Evolutionary conservation across 1,140 invertebrate genomes (phyloP), one percentile per base, ranked within the genome.

Genomic region (Drosophila virilis): DNA sequence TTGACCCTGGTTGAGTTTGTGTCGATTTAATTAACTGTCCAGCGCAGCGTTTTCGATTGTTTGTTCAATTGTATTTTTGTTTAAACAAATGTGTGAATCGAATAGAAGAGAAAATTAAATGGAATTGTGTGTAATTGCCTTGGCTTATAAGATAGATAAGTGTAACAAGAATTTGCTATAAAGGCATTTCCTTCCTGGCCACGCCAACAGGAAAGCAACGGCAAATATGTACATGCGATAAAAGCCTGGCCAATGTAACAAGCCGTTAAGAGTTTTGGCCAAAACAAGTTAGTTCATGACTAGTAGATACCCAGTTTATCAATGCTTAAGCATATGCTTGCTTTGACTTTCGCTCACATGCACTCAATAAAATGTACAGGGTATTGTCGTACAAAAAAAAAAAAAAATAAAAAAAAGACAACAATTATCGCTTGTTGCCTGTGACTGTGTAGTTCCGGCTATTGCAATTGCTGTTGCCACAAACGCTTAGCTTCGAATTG

Each of bases 391-490:
- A 22, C 22, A 22, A 55, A 33, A 33, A 17, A 17, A 55, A 33
- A 33, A 45, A 28, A 22, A 55, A 33, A 33, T 1, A 17, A 55
- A 33, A 33, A 45, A 28, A 28, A 4, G 22, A 28, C 22, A 28
- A 17, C n/a, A 40, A 59, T 59, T 17, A 32, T 9, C 15, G 28
- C 33, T 54, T 60, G 55, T 45, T 28, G 57, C 17, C 15, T 65
- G 52, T n/a, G 17, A 17, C n/a, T 43, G n/a, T 12, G 50, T 72
- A 48, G 22, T 35, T 50, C 69, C 37, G 62, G 35, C 64, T 37
- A 35, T 42, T 59, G 46, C 54, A 72, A 32, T 55, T 48, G 58
- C 51, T 62, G 60, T n/a, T 28, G 58, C 58, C 33, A 28, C 10
- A 28, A 35, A 9, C 3, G 15, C 12, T 22, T 13, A 59, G 22